Percentiles rank a stretch among this genome's conserved stretches.
Evolutionary conservation across 2,797 vertebrate genomes (phyloP).

Genomic region (Phylloscopus collybita): DNA sequence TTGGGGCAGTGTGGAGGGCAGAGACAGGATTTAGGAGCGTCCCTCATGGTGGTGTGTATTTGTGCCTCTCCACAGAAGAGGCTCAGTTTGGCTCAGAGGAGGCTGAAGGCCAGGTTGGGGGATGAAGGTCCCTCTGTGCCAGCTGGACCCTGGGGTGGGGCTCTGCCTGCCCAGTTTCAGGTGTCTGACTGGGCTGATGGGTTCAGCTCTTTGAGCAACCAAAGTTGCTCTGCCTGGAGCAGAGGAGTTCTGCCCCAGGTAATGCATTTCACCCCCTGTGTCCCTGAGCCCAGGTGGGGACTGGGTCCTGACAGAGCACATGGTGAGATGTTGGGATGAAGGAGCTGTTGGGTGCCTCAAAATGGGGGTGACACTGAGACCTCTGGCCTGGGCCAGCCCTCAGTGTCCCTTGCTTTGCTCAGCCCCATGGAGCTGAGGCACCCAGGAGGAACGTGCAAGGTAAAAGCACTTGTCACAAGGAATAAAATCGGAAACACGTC

Average conservation of each 20-base stretch:
- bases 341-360: accelerated
- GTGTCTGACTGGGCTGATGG: neutral
- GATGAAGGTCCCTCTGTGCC: neutral
- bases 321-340: neutral
- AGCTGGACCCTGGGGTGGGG: accelerated
- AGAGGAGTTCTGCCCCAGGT: neutral
- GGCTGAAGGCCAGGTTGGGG: neutral
- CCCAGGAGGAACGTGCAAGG: neutral
- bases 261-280: neutral
- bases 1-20: accelerated
- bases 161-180: neutral
- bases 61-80: neutral
- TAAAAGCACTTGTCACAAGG: neutral
- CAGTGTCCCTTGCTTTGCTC: accelerated
- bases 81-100: neutral
- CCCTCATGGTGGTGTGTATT: accelerated
- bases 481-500: accelerated
- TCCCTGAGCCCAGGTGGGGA: neutral
- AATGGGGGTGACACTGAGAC: accelerated
- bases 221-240: neutral
- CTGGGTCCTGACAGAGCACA: neutral
- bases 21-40: neutral
- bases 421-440: accelerated
- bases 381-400: neutral
- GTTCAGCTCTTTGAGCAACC: neutral